Conservation (phyloP, 2,888 invertebrate genomes). For the Andrena trimmerana region DNA sequence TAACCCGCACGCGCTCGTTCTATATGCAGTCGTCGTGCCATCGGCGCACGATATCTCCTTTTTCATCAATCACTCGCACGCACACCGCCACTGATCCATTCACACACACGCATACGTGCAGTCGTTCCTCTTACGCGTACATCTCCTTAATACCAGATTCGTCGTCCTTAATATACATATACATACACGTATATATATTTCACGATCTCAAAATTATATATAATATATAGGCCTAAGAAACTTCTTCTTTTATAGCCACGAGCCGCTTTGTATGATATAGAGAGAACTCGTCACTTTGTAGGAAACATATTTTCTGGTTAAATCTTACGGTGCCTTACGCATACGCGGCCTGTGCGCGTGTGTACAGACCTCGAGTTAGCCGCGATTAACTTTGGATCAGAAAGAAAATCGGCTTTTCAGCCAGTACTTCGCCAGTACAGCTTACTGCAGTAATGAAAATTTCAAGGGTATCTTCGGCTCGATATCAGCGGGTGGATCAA, state of each 20-base stretch:
- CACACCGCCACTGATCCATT: too few species aligned
- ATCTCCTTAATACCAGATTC: constrained; percentile 43
- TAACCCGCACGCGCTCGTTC: constrained; percentile 1
- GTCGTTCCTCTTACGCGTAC: background rate
- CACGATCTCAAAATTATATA: constrained; percentile 48
- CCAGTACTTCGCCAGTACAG: background rate
- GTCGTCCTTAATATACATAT: constrained; percentile 22
- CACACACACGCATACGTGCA: background rate
- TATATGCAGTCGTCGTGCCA: background rate
- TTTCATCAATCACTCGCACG: background rate
- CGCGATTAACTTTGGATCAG: background rate
- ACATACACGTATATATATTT: constrained; percentile 47
- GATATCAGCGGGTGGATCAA: too few species aligned
- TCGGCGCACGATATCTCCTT: background rate
- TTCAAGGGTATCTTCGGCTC: background rate
- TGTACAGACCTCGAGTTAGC: background rate
- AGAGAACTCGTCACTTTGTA: constrained; percentile 68
- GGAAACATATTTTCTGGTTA: constrained; percentile 73
- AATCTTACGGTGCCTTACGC: constrained; percentile 61
- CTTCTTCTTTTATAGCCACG: constrained; percentile 64
- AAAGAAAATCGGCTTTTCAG: background rate
- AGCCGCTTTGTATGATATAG: constrained; percentile 71
- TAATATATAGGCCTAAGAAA: constrained; percentile 71
- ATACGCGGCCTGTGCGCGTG: background rate
- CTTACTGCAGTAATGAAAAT: background rate